Base-by-base conservation (phyloP, 2,797 vertebrate genomes). In the Hypotaenidia philippensis region DNA sequence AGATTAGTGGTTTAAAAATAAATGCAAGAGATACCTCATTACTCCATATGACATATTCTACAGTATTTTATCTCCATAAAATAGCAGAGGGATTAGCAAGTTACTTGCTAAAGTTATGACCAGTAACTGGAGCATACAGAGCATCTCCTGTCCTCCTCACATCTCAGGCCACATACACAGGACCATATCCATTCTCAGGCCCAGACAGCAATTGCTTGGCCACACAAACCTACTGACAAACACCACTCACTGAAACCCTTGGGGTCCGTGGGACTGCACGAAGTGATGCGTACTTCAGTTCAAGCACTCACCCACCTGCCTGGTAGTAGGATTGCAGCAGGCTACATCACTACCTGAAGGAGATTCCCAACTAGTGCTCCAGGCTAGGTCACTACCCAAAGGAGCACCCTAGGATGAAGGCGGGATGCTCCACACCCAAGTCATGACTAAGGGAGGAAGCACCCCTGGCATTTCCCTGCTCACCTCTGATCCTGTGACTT, bases 1-100 rank as follows among this genome's bases (percentile, higher is more conserved):
- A 64, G 14, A 94, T 34, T 5, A 93, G 55, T 17, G 27, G 56
- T 59, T 89, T 63, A 74, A 89, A 91, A 94, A 60, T 49, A 92
- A 95, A 76, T 75, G 64, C 57, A 79, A 34, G 25, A 5, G 59
- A 68, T 36, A 64, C 49, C 17, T 75, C 50, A 5, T 75, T 66
- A 50, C 34, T 69, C 77, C 9, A 1, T 14, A 88, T 69, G 41
- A 71, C 83, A 5, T 0, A 68, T 13, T 38, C 49, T 49, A 49
- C 11, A 44, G 47, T 36, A 69, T 63, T 72, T 87, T 68, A 45
- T 79, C 81, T 63, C 50, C 32, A 60, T 79, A 61, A 89, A 86
- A 40, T 5, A 50, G 41, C 40, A 88, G 50, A 80, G 9, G 40
- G 21, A 10, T 66, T 63, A 71, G 57, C 38, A 66, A 68, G 61